Percentiles rank a stretch among this genome's conserved stretches.
phyloP scores from a whole-genome alignment of 2,888 invertebrate species.

The Hyalella azteca region DNA sequence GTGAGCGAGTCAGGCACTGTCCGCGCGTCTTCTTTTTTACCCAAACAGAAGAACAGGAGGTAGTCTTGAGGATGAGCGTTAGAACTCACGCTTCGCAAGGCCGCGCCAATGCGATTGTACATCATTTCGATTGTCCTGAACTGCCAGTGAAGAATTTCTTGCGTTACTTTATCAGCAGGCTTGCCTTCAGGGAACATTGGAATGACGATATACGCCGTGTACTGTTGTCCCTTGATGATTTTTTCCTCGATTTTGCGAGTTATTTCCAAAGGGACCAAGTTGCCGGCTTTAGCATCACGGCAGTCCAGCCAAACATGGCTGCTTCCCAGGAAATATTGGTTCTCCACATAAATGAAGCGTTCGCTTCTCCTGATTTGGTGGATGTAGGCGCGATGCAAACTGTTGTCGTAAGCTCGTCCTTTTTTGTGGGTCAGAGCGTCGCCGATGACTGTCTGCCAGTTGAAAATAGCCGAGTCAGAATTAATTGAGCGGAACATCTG shows the following conservation, averaged over 20 bases:
- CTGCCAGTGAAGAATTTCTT: conserved; percentile 59
- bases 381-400: conserved; percentile 57
- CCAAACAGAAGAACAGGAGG: conserved; percentile 58
- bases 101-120: conserved; percentile 57
- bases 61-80: conserved; percentile 57
- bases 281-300: conserved; percentile 56
- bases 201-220: conserved; percentile 57
- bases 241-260: conserved; percentile 57
- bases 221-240: conserved; percentile 53
- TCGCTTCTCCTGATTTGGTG: conserved; percentile 56
- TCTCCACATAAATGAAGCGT: conserved; percentile 57
- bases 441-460: conserved; percentile 45
- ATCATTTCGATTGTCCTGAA: conserved; percentile 59
- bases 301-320: conserved; percentile 58
- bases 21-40: conserved; percentile 54
- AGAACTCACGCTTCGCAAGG: conserved; percentile 42
- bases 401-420: conserved; percentile 57
- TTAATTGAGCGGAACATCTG: conserved; percentile 59
- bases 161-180: conserved; percentile 56
- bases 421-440: conserved; percentile 55
- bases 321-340: conserved; percentile 59
- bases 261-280: conserved; percentile 57
- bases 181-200: conserved; percentile 59
- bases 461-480: conserved; percentile 56
- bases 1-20: conserved; percentile 48